Evolutionary conservation across 2,888 invertebrate genomes (phyloP), one percentile per base, ranked within the genome.

Genomic region (Neria commutata): DNA sequence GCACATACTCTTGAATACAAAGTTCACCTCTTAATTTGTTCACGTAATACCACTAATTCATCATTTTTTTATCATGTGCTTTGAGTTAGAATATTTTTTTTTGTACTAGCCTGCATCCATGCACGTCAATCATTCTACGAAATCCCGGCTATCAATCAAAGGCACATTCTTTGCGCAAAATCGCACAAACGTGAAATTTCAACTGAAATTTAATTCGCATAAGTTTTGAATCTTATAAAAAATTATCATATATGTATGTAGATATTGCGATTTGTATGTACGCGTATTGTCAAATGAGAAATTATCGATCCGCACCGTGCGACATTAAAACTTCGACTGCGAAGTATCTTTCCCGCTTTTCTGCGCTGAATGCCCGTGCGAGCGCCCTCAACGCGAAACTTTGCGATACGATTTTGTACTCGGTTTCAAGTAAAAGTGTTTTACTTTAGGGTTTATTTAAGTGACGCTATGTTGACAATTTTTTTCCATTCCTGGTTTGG

Each of bases 291-390:
- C n/a, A n/a, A n/a, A n/a, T n/a, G n/a, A n/a, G n/a, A 45, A 51
- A 58, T 53, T 23, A 60, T 64, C 63, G 64, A 72, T 68, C 76
- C 67, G 64, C 57, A 67, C 76, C 55, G 66, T 57, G 57, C 68
- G 67, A 72, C 64, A 65, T 67, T 59, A 70, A 66, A 75, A 76
- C 64, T 62, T 68, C 68, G 67, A 77, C 73, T 74, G 68, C 23
- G 64, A 45, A 29, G 33, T 51, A n/a, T n/a, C 4, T 37, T 8
- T 29, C 29, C 29, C 6, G 6, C 6, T 29, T 6, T 6, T 29
- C 11, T 29, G 11, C 11, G 11, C 11, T 29, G 6, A 29, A 29
- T 11, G 29, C 29, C 29, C 37, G 37, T n/a, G n/a, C n/a, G n/a
- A n/a, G n/a, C 37, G 11, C n/a, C 37, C n/a, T 37, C 37, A 37